Conservation (phyloP, 2,888 invertebrate genomes). For the Tholera decimalis region DNA sequence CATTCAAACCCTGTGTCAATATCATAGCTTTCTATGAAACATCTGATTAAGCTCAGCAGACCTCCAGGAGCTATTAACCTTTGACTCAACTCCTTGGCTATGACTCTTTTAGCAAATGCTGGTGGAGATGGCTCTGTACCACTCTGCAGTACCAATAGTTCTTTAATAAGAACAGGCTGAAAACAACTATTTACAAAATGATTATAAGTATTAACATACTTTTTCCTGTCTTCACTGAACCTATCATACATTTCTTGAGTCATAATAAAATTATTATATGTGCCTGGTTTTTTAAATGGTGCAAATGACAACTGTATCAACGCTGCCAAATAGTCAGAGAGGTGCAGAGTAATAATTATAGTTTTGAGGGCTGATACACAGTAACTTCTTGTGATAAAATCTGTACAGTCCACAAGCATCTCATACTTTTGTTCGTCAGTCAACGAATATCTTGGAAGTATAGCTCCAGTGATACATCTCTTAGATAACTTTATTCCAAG, state of each 20-base stretch:
- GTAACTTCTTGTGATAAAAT: constrained; percentile 87
- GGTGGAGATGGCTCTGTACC: constrained; percentile 88
- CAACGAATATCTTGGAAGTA: constrained; percentile 77
- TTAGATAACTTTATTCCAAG: constrained; percentile 90
- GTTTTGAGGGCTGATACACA: constrained; percentile 89
- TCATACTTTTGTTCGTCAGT: constrained; percentile 89
- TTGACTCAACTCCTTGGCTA: constrained; percentile 92
- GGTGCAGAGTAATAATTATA: constrained; percentile 90
- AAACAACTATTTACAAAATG: constrained; percentile 91
- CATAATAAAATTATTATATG: constrained; percentile 87
- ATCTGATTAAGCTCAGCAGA: constrained; percentile 92
- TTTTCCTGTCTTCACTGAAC: constrained; percentile 87
- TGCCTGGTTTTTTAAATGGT: constrained; percentile 92
- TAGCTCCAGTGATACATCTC: constrained; percentile 80
- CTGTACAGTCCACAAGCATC: constrained; percentile 86
- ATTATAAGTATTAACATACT: constrained; percentile 88
- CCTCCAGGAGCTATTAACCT: constrained; percentile 92
- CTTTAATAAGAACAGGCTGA: constrained; percentile 92
- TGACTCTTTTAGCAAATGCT: constrained; percentile 92
- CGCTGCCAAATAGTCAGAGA: constrained; percentile 92
- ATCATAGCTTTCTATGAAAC: constrained; percentile 92
- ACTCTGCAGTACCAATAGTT: constrained; percentile 93
- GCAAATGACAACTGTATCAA: constrained; percentile 94
- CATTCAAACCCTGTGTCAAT: constrained; percentile 92
- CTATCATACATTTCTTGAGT: constrained; percentile 90